phyloP scores from a whole-genome alignment of 2,113 vertebrate genomes.

The Zosterops japonicus region DNA sequence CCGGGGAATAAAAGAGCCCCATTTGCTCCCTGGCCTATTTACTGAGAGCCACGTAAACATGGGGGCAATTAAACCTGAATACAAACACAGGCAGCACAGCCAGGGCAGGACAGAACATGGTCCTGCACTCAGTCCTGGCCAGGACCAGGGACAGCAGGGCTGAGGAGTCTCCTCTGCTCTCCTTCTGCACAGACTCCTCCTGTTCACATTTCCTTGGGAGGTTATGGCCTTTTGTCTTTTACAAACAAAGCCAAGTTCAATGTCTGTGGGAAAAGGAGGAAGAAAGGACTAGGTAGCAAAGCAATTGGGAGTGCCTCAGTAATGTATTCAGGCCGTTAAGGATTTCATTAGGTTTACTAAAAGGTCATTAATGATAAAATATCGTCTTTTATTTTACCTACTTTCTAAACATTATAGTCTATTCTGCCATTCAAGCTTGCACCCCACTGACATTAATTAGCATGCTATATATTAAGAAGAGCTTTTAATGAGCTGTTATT shows the following conservation, averaged over 20 bases:
- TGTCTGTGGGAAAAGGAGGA: conserved; percentile 32
- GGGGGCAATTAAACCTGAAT: not conserved
- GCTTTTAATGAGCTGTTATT: conserved; percentile 82
- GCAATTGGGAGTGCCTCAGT: conserved; percentile 63
- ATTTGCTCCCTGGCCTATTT: conserved; percentile 9
- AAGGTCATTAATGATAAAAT: conserved; percentile 79
- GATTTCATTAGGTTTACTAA: conserved; percentile 79
- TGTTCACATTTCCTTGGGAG: not conserved
- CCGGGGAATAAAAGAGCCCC: not conserved
- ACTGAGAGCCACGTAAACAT: not conserved
- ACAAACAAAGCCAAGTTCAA: conserved; percentile 41
- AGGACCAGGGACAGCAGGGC: not conserved
- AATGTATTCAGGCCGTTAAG: conserved; percentile 75
- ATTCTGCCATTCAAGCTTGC: conserved; percentile 74
- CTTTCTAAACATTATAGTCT: conserved; percentile 77
- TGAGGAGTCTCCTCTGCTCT: not conserved
- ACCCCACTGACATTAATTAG: conserved; percentile 83
- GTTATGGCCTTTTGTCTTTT: not conserved
- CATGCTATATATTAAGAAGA: conserved; percentile 78
- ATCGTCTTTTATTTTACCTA: conserved; percentile 76
- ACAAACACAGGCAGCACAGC: not conserved
- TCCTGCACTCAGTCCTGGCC: not conserved
- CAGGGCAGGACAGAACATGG: not conserved
- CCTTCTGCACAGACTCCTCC: not conserved
- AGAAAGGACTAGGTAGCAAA: conserved; percentile 68